Base-by-base conservation (phyloP, 2,113 vertebrate genomes). In the Collichthys lucidus region DNA sequence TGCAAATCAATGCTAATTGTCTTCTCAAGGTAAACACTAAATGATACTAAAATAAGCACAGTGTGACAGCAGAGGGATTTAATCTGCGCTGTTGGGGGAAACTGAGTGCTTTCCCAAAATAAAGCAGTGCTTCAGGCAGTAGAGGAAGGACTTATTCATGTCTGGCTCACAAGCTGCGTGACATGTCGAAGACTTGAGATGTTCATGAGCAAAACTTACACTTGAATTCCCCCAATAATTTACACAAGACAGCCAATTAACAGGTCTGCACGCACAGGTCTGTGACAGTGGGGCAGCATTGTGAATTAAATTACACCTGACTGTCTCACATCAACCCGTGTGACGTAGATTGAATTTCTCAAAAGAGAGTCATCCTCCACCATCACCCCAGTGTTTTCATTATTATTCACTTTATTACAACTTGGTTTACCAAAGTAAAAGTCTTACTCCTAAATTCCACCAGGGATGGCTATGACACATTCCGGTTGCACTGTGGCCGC, bases 171-270 rank as follows among this genome's bases (percentile, higher is more conserved):
- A 56, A 35, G 74, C 73, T 67, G 72, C 52, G 22, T 50, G 49
- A 74, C 66, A 29, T 59, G 35, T n/a, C 57, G 35, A 29, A 66
- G 72, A 62, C 55, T 61, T 35, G 22, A 46, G 70, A 42, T 19
- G 9, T 50, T 52, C n/a, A 24, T 11, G 47, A 55, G 76, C 22
- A 35, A 81, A 42, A 70, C 66, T 74, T 67, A 69, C 56, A 35
- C 79, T 74, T 77, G 73, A 74, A 88, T 86, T 86, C 85, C 74
- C 74, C 15, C 76, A 69, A 69, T 55, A 66, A 71, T 80, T 87
- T 84, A 77, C 74, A 79, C 69, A 56, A 77, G 78, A 56, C 80
- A 73, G 49, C 64, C 78, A 91, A 89, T 92, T 92, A 92, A 84
- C 73, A 81, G 71, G 66, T 59, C 53, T 50, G 63, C 74, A 72